These are phyloP conservation scores for Eupeodes corollae DNA, from an alignment of 1,140 invertebrate species.

Conservation along the genomic window DNA sequence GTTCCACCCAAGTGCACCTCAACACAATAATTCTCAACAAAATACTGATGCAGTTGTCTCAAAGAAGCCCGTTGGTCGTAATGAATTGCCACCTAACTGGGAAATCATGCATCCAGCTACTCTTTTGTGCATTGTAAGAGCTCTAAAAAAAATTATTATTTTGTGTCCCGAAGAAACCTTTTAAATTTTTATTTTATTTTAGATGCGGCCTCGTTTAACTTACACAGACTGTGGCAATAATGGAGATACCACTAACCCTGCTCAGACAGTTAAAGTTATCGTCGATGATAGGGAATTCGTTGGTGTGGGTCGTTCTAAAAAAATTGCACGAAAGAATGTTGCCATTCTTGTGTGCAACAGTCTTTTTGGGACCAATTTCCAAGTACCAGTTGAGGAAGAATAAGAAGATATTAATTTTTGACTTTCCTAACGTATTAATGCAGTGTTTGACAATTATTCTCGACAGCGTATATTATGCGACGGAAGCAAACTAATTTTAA, in stretches of 20 bases:
- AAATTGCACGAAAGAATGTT: slow-evolving; percentile 42
- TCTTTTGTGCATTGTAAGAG: slow-evolving; percentile 45
- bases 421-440: too few relatives aligned
- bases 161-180: background rate
- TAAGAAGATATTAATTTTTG: too few relatives aligned
- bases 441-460: too few relatives aligned
- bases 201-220: slow-evolving; percentile 54
- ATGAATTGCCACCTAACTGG: slow-evolving; percentile 46
- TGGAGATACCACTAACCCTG: slow-evolving; percentile 49
- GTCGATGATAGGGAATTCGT: slow-evolving; percentile 42
- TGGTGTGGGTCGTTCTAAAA: slow-evolving; percentile 41
- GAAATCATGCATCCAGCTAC: slow-evolving; percentile 56
- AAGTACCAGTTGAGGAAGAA: too few relatives aligned
- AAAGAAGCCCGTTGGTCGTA: slow-evolving; percentile 38
- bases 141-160: background rate
- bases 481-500: too few relatives aligned
- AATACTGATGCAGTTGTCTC: slow-evolving; percentile 10
- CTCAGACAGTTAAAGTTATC: slow-evolving; percentile 41
- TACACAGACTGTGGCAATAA: slow-evolving; percentile 48
- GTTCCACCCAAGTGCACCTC: slow-evolving; percentile 19
- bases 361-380: slow-evolving; percentile 37
- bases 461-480: too few relatives aligned
- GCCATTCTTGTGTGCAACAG: slow-evolving; percentile 40
- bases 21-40: slow-evolving; percentile 25
- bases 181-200: slow-evolving; percentile 11